phyloP scores from a whole-genome alignment of 1,140 invertebrate species.

The Chrysopa pallens region DNA sequence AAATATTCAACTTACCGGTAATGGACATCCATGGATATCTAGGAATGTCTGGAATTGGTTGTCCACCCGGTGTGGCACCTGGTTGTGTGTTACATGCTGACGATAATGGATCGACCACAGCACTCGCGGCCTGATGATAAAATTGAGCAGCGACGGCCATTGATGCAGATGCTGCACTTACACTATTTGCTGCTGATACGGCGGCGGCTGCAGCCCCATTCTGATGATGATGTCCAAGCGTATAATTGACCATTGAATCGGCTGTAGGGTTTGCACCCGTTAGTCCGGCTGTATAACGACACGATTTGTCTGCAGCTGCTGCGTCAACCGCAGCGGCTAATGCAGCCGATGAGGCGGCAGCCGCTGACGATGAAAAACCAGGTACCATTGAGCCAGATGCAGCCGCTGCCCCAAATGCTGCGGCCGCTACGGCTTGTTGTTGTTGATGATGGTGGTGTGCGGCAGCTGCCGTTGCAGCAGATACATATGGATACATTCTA shows the following conservation, averaged over 20 bases:
- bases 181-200: slow-evolving; percentile 29
- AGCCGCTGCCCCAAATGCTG: slow-evolving; percentile 41
- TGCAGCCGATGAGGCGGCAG: slow-evolving; percentile 29
- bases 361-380: slow-evolving; percentile 32
- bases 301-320: slow-evolving; percentile 48
- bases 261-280: slow-evolving; percentile 42
- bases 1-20: slow-evolving; percentile 54
- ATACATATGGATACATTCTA: slow-evolving; percentile 52
- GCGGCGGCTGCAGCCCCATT: slow-evolving; percentile 44
- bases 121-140: slow-evolving; percentile 64
- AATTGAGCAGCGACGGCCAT: slow-evolving; percentile 69
- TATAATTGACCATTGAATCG: slow-evolving; percentile 67
- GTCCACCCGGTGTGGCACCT: slow-evolving; percentile 39
- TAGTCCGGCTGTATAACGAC: slow-evolving; percentile 49
- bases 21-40: slow-evolving; percentile 96
- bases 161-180: slow-evolving; percentile 45
- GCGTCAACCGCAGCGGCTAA: slow-evolving; percentile 40
- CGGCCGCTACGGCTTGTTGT: slow-evolving; percentile 45
- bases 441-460: slow-evolving; percentile 53
- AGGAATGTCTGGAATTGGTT: slow-evolving; percentile 67
- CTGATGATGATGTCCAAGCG: slow-evolving; percentile 52
- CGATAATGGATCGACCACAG: slow-evolving; percentile 40
- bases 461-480: slow-evolving; percentile 43
- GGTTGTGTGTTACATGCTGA: slow-evolving; percentile 39
- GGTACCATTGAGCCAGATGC: slow-evolving; percentile 43